Evolutionary conservation across 2,113 vertebrate genomes (phyloP).

Genomic region (Hypocryptadius cinnamomeus): DNA sequence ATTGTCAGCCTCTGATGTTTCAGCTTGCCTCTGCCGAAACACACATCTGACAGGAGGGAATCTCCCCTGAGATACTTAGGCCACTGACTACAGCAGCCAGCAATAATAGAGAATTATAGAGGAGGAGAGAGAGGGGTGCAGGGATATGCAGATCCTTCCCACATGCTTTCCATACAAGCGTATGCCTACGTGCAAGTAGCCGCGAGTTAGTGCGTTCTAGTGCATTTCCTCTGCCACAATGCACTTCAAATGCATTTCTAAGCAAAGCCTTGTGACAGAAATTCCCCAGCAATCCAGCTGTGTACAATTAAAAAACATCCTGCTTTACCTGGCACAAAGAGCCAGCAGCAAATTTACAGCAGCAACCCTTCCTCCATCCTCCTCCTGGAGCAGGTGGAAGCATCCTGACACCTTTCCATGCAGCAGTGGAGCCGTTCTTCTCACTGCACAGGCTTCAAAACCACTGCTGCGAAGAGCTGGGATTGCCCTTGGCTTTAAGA

Average conservation of each 20-base stretch:
- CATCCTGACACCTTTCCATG: neutral
- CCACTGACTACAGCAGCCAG: conserved; percentile 9
- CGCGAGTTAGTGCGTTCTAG: accelerated
- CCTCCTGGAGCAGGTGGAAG: neutral
- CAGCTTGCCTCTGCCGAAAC: conserved; percentile 16
- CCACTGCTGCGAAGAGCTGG: neutral
- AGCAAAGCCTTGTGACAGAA: neutral
- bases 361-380: neutral
- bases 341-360: neutral
- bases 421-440: neutral
- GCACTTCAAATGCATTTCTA: neutral
- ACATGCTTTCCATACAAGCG: accelerated
- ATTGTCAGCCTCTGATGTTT: conserved; percentile 38
- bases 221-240: neutral
- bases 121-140: neutral
- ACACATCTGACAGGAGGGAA: neutral
- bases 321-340: neutral
- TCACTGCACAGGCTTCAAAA: neutral
- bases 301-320: neutral
- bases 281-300: neutral
- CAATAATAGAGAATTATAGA: neutral
- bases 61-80: neutral
- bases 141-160: neutral
- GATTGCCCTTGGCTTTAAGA: neutral
- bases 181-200: neutral